Conservation (phyloP, 2,888 invertebrate species). For the Machimus atricapillus region DNA sequence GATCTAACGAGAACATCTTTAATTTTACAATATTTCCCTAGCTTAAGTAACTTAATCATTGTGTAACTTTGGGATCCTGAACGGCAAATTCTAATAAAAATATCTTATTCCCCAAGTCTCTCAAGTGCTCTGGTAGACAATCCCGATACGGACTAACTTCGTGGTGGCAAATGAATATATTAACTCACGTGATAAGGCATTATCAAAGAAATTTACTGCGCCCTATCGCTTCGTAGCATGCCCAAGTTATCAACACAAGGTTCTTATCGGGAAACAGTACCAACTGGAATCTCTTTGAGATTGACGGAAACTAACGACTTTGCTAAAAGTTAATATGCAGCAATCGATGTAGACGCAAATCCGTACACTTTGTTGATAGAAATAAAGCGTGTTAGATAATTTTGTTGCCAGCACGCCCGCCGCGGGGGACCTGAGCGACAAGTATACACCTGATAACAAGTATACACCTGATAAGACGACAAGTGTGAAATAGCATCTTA, state of each 20-base stretch:
- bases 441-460: not conserved
- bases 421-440: not conserved
- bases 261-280: not conserved
- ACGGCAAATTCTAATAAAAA: not conserved
- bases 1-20: not conserved
- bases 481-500: not conserved
- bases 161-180: not conserved
- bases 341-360: not conserved
- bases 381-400: not conserved
- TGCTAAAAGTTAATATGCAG: not conserved
- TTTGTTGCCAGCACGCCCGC: not conserved
- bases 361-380: not conserved
- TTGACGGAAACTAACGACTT: not conserved
- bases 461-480: not conserved
- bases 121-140: not conserved
- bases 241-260: not conserved
- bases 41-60: not conserved
- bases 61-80: not conserved
- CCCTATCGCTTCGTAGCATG: not conserved
- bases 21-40: not conserved
- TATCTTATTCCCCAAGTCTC: not conserved
- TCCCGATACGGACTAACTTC: not conserved
- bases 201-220: not conserved
- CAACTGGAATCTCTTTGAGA: not conserved
- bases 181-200: conserved; percentile 1